phyloP scores from a whole-genome alignment of 2,113 vertebrate genomes.

The Piaya cayana region DNA sequence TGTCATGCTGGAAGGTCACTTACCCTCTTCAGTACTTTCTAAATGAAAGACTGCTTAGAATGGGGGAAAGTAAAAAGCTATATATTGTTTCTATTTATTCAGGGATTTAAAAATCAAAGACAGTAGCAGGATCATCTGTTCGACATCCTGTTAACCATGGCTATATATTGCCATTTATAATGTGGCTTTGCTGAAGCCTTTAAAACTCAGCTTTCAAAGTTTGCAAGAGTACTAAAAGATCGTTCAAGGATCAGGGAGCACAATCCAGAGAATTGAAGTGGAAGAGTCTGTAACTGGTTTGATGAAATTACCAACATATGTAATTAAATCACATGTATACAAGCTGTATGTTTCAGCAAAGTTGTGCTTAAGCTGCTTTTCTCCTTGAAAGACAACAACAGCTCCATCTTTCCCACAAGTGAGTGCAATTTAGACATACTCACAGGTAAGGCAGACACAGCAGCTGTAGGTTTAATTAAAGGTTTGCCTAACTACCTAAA shows the following conservation, averaged over 20 bases:
- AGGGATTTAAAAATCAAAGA: neutral
- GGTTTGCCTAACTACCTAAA: constrained; percentile 64
- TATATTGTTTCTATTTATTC: neutral
- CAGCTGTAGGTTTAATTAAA: constrained; percentile 74
- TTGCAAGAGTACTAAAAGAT: neutral
- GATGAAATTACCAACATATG: neutral
- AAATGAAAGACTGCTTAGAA: neutral
- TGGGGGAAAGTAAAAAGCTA: neutral
- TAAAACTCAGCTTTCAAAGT: neutral
- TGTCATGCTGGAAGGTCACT: neutral
- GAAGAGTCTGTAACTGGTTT: neutral
- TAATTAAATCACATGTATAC: constrained; percentile 21
- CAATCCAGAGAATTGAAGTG: neutral
- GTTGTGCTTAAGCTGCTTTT: constrained; percentile 36
- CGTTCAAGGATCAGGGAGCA: neutral
- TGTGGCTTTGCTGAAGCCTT: neutral
- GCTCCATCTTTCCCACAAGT: constrained; percentile 43
- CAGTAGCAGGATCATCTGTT: neutral
- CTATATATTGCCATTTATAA: neutral
- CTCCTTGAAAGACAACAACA: constrained; percentile 31
- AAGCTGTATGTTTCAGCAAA: constrained; percentile 2
- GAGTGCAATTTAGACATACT: constrained; percentile 32
- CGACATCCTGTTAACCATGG: neutral
- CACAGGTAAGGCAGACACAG: constrained; percentile 24
- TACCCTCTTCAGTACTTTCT: neutral